Evolutionary conservation across 2,888 invertebrate genomes (phyloP), one percentile per base, ranked within the genome.

Genomic region (Hydropsyche betteni): DNA sequence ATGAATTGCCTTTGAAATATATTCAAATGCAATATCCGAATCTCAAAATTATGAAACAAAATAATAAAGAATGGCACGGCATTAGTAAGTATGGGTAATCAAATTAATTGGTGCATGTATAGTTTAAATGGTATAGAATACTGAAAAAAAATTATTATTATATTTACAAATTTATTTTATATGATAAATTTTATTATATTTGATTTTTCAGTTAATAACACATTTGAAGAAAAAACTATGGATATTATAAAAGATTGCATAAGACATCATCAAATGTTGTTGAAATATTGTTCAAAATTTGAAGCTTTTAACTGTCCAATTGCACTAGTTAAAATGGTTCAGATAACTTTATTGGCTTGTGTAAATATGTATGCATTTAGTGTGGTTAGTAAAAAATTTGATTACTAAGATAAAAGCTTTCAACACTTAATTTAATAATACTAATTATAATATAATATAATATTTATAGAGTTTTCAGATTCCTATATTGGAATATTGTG

Each of bases 291-390:
- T n/a, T 64, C 80, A 5, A 79, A 80, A 76, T 81, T 84, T 78
- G 84, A 85, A 74, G 70, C 76, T 0, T 84, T 85, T 75, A 84
- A 82, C 69, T 81, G 81, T 77, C 81, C 82, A 0, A 81, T 84
- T 74, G 82, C 83, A 80, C 80, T 85, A 34, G 78, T 83, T 0
- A 85, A 84, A 80, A 81, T 82, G 10, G 80, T 82, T 0, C 81
- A 83, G 72, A 81, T 82, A 0, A 83, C 82, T 0, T 80, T 83
- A 12, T 80, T 84, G 3, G 80, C 83, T 75, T 85, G 84, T 69
- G 80, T 84, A 53, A 81, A 83, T 50, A 81, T 83, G 5, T 84
- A 84, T 76, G 82, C 82, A 0, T 81, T 81, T 5, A 83, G 83
- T 0, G 83, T 83, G 77, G 84, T 82, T 80, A 80, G 16, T 51